Evolutionary conservation across 2,888 invertebrate genomes (phyloP).

Genomic region (Allolobophora icterica): DNA sequence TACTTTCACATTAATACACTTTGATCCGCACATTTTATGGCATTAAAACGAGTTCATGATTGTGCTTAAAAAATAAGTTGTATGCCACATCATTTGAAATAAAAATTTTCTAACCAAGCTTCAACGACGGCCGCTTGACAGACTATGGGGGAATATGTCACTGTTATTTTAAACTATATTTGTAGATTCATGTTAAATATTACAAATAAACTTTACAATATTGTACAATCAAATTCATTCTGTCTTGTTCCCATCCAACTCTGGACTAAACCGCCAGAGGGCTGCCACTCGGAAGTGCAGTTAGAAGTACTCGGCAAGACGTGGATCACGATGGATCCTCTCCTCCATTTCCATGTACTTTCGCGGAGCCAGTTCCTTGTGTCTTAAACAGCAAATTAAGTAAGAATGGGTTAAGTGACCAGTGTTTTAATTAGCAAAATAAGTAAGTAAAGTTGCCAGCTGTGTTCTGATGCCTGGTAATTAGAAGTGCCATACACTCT

Average conservation of each 20-base stretch:
- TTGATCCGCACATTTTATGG: not conserved
- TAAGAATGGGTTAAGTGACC: not conserved
- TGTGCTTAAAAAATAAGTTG: not conserved
- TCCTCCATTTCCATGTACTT: conserved; percentile 62
- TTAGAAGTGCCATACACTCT: too few species aligned
- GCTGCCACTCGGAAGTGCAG: not conserved
- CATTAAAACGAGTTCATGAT: not conserved
- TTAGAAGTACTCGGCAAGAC: conserved; percentile 46
- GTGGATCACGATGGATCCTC: conserved; percentile 44
- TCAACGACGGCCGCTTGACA: too few species aligned
- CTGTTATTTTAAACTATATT: too few species aligned
- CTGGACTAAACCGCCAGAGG: not conserved
- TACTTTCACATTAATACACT: not conserved
- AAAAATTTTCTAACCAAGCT: not conserved
- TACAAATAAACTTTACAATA: too few species aligned
- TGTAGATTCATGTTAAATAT: too few species aligned
- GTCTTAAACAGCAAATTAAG: conserved; percentile 53
- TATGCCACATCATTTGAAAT: not conserved
- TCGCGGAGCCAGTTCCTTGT: conserved; percentile 65
- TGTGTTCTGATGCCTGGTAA: too few species aligned
- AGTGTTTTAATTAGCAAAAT: not conserved
- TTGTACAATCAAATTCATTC: not conserved
- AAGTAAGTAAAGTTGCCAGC: not conserved
- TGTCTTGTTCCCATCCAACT: not conserved
- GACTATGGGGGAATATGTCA: not conserved